Percentiles rank a stretch among this genome's conserved stretches.
phyloP scores from a whole-genome alignment of 2,888 invertebrate genomes.

The Acanthosoma haemorrhoidale region DNA sequence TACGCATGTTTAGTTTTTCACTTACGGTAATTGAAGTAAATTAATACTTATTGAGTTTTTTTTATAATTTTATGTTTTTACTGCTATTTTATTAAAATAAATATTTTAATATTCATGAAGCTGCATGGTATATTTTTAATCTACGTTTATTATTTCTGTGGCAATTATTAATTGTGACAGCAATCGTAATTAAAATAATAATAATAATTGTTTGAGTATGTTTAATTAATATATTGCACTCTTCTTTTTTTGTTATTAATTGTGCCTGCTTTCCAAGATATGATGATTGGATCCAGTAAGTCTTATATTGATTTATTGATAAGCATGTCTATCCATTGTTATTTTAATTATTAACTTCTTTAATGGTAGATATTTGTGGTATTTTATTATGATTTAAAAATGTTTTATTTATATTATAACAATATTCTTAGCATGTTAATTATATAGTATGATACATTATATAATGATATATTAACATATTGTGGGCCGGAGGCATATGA shows the following conservation, averaged over 20 bases:
- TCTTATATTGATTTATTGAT: slow-evolving; percentile 36
- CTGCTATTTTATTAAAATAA: no score
- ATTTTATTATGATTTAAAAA: not conserved
- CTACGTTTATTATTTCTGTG: slow-evolving; percentile 25
- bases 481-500: no score
- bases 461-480: no score
- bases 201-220: no score
- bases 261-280: slow-evolving; percentile 43
- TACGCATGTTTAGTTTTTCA: no score
- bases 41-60: no score
- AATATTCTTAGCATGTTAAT: not conserved
- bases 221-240: not conserved
- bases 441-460: no score
- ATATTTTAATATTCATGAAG: no score
- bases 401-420: not conserved
- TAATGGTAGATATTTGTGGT: not conserved
- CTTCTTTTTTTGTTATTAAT: slow-evolving; percentile 12
- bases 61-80: no score
- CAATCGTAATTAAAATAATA: no score
- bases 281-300: slow-evolving; percentile 49
- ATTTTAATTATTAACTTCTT: not conserved
- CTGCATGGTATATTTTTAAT: not conserved
- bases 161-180: not conserved
- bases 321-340: not conserved
- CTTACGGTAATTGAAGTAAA: no score